Base-by-base conservation (phyloP, 1,140 invertebrate genomes). In the Manduca sexta region DNA sequence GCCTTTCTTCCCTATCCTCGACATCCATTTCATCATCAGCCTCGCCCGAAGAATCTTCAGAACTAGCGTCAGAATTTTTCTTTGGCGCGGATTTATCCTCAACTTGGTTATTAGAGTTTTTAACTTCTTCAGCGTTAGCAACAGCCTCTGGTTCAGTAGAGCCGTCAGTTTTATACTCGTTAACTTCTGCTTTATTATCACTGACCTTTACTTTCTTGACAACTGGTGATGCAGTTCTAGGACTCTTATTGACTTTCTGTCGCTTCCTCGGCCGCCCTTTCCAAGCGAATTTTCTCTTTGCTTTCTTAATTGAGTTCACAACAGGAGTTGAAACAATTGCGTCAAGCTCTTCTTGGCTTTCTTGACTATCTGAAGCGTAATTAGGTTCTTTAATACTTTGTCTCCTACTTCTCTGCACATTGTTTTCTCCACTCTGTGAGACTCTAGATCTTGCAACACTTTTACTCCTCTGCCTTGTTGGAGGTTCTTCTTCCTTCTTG, bases 1-100 rank as follows among this genome's bases (percentile, higher is more conserved):
- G 21, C 59, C 64, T 69, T 53, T 84, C 72, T 54, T 87, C 81
- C 10, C 78, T 68, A 67, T 90, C 88, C 45, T 90, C 88, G 17
- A 88, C 86, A 58, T 90, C 88, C 88, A 89, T 89, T 68, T 90
- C 89, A 64, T 90, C 88, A 69, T 89, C 89, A 14, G 88, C 88
- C 67, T 90, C 89, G 3, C 88, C 88, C 15, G 88, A 89, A 0
- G 89, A 90, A 69, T 90, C 88, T 73, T 90, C 89, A 21, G 84
- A 86, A 51, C 74, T 86, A 8, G 77, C 88, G 16, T 79, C 84
- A 7, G 84, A 83, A 56, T 86, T 77, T 49, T 88, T 87, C 42
- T 89, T 89, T n/a, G 89, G 86, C 10, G 68, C 71, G 1, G 54
- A 35, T 57, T 81, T 82, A 67, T 64, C 34, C 74, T 38, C 62